These are phyloP conservation scores for Bombus waltoni DNA, from an alignment of 1,140 invertebrate genomes.

Conservation along the genomic window DNA sequence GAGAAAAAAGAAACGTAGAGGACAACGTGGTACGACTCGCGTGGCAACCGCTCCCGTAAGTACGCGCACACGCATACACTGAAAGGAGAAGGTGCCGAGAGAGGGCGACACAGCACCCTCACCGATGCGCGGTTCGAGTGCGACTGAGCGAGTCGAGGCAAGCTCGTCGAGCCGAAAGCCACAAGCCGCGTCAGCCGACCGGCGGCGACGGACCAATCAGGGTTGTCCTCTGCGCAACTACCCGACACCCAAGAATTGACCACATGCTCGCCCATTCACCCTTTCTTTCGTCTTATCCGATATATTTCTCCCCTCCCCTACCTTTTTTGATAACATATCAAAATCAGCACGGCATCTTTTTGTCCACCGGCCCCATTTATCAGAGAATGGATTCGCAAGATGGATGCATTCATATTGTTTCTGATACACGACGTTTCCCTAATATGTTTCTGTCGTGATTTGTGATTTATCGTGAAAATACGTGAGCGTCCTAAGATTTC, in stretches of 20 bases:
- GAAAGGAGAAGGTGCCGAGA: slow-evolving; percentile 35
- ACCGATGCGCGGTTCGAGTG: slow-evolving; percentile 80
- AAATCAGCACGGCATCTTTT: background rate
- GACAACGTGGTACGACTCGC: slow-evolving; percentile 57
- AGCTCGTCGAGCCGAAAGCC: slow-evolving; percentile 70
- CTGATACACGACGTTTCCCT: slow-evolving; percentile 5
- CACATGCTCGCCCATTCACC: slow-evolving; percentile 64
- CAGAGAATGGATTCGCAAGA: slow-evolving; percentile 15
- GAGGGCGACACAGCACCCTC: slow-evolving; percentile 65
- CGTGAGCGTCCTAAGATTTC: background rate
- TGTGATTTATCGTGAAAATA: slow-evolving; percentile 14
- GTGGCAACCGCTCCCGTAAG: slow-evolving; percentile 30
- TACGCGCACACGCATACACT: slow-evolving; percentile 67
- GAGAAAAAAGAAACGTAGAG: background rate
- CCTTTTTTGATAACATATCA: background rate
- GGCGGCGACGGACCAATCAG: slow-evolving; percentile 74
- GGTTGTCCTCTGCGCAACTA: slow-evolving; percentile 72
- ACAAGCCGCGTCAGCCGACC: slow-evolving; percentile 73
- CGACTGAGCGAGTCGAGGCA: slow-evolving; percentile 76
- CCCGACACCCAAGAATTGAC: slow-evolving; percentile 73
- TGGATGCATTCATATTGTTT: slow-evolving; percentile 30
- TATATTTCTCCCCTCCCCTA: background rate
- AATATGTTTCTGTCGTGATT: slow-evolving; percentile 33
- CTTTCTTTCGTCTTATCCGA: background rate
- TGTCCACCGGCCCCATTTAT: slow-evolving; percentile 12